Percentiles rank a stretch among this genome's conserved stretches.
Conservation (phyloP, 2,113 vertebrate species). For the Oceanites oceanicus region DNA sequence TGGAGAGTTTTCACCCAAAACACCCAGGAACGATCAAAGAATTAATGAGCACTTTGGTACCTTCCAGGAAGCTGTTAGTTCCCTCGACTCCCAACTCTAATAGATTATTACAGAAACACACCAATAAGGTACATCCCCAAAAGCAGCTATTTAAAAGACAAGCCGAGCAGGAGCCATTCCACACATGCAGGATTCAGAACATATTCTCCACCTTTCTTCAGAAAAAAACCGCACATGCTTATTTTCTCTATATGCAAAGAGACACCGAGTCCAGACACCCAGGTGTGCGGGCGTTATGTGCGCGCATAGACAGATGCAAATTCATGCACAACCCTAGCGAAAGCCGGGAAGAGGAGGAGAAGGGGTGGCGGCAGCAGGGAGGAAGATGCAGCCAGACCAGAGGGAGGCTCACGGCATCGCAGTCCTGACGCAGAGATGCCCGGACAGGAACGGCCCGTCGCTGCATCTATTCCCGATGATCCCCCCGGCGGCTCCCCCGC, state of each 20-base stretch:
- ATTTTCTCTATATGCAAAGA: rapidly evolving
- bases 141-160: background rate
- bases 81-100: background rate
- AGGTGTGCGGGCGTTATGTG: background rate
- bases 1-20: background rate
- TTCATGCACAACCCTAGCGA: background rate
- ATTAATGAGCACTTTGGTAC: background rate
- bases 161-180: background rate
- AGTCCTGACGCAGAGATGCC: background rate
- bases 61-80: background rate
- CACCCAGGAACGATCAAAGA: background rate
- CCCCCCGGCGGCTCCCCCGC: background rate
- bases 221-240: rapidly evolving
- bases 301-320: background rate
- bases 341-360: background rate
- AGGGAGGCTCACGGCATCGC: background rate
- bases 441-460: background rate
- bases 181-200: background rate
- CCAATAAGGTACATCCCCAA: background rate
- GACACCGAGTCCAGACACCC: rapidly evolving
- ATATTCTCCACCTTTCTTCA: background rate
- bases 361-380: background rate
- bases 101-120: background rate
- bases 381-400: background rate
- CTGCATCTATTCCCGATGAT: background rate